These are phyloP conservation scores for Atta texana DNA, from an alignment of 1,140 invertebrate species.

Conservation along the genomic window DNA sequence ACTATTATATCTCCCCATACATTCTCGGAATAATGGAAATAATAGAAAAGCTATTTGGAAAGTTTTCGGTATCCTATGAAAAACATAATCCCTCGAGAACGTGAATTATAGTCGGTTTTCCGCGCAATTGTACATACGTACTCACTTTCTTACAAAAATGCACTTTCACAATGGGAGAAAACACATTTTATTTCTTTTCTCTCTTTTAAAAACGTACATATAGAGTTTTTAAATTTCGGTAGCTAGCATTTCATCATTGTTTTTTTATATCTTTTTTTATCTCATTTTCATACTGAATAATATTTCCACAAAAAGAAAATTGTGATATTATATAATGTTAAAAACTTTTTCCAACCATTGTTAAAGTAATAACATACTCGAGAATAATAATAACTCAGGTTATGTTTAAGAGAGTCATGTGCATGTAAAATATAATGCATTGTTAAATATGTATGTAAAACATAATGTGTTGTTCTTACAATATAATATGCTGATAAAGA, in stretches of 20 bases:
- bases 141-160: not conserved
- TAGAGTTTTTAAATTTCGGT: slow-evolving; percentile 8
- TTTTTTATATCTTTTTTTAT: not conserved
- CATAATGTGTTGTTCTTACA: not conserved
- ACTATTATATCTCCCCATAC: not conserved
- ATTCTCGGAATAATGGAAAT: not conserved
- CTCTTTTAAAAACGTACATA: not conserved
- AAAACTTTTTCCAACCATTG: not conserved
- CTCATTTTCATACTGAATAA: not conserved
- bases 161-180: slow-evolving; percentile 3
- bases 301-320: slow-evolving; percentile 8
- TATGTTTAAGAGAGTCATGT: not conserved
- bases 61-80: not conserved
- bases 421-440: slow-evolving; percentile 4
- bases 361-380: not conserved
- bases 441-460: not conserved
- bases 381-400: slow-evolving; percentile 22
- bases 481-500: not conserved
- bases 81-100: slow-evolving; percentile 16
- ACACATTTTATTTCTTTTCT: not conserved
- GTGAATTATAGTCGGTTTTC: slow-evolving; percentile 7
- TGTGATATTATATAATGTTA: slow-evolving; percentile 24
- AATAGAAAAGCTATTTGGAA: not conserved
- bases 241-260: not conserved
- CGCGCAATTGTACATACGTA: not conserved